phyloP scores from a whole-genome alignment of 2,888 invertebrate species.

The Pocota personata region DNA sequence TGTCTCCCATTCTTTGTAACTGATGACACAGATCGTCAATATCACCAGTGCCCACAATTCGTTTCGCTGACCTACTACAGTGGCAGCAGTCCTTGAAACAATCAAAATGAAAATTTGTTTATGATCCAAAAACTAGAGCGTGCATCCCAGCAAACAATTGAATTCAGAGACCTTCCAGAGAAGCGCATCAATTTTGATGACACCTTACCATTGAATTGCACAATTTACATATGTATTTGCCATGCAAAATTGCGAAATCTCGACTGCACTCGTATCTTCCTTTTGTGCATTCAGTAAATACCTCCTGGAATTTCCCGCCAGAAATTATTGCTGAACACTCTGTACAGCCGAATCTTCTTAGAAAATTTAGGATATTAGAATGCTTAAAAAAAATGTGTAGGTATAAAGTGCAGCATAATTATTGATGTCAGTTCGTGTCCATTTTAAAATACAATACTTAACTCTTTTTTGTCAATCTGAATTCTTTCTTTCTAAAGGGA shows the following conservation, averaged over 20 bases:
- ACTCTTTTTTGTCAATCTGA: constrained; percentile 20
- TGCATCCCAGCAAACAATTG: background rate
- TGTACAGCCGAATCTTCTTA: background rate
- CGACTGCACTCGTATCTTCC: background rate
- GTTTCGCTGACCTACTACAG: constrained; percentile 45
- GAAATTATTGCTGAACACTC: background rate
- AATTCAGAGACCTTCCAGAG: background rate
- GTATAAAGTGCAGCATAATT: background rate
- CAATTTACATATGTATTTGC: constrained; percentile 15
- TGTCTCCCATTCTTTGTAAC: too few relatives aligned
- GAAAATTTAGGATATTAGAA: background rate
- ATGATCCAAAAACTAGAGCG: constrained; percentile 23
- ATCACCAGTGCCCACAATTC: constrained; percentile 16
- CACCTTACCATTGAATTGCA: constrained; percentile 17
- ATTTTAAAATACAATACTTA: constrained; percentile 23
- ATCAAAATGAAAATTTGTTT: background rate
- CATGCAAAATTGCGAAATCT: constrained; percentile 11
- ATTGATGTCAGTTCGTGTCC: background rate
- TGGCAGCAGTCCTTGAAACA: constrained; percentile 35
- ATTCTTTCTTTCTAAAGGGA: background rate
- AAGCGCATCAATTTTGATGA: constrained; percentile 32
- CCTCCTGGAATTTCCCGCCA: constrained; percentile 15
- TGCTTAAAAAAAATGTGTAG: background rate
- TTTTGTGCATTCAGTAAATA: background rate
- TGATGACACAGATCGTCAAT: background rate